A percentile compares a stretch with the other conserved stretches of the same genome.
Conservation (phyloP, 2,888 invertebrate genomes). For the Suillia variegata region DNA sequence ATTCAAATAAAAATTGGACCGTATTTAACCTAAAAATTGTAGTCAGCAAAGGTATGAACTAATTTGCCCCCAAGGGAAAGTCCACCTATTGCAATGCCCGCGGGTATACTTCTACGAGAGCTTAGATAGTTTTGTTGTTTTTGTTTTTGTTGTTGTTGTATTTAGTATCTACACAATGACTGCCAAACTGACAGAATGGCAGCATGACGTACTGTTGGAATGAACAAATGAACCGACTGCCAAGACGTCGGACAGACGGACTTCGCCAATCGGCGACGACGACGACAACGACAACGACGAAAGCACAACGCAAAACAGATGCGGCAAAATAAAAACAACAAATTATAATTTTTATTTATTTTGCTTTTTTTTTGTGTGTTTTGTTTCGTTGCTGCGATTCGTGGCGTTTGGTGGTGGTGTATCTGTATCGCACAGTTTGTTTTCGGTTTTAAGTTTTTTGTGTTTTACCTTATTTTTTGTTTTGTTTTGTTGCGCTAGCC, state of each 20-base stretch:
- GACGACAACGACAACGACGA: neutral
- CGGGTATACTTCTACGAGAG: too few species aligned
- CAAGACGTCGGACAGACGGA: neutral
- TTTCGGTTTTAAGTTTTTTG: too few species aligned
- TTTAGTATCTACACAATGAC: conserved; percentile 3
- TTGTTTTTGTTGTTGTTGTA: neutral
- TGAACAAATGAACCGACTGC: too few species aligned
- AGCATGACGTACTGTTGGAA: too few species aligned
- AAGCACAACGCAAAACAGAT: neutral
- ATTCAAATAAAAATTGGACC: too few species aligned
- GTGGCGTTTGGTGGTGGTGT: conserved; percentile 17
- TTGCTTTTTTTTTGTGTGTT: conserved; percentile 3
- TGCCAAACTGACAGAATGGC: neutral
- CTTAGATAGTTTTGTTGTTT: conserved; percentile 2
- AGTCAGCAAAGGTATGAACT: neutral
- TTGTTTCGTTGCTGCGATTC: neutral
- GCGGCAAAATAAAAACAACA: neutral
- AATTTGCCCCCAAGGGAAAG: neutral
- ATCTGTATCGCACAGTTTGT: too few species aligned
- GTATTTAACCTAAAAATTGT: too few species aligned
- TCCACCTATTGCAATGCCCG: too few species aligned
- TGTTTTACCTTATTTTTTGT: too few species aligned
- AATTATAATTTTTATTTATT: neutral
- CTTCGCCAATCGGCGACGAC: neutral
- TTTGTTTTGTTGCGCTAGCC: too few species aligned